Percentiles rank a stretch among this genome's conserved stretches.
phyloP scores from a whole-genome alignment of 2,113 vertebrate species.

The Crotophaga sulcirostris region DNA sequence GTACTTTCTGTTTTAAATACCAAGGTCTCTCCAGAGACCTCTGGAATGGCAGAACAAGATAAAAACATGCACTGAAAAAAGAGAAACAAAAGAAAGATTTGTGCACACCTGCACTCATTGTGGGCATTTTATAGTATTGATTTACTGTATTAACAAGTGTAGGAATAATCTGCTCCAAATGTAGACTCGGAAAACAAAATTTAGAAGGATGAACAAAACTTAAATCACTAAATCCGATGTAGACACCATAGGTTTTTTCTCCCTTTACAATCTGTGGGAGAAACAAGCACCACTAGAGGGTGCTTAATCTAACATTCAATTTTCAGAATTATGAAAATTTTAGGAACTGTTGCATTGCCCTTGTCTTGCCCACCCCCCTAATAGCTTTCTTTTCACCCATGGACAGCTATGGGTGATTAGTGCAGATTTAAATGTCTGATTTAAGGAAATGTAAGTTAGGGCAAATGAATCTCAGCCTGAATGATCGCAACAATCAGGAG shows the following conservation, averaged over 20 bases:
- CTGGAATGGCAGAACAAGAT: background rate
- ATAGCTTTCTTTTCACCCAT: background rate
- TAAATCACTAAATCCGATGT: background rate
- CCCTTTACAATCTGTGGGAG: background rate
- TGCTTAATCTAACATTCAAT: background rate
- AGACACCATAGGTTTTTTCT: background rate
- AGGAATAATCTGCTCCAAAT: background rate
- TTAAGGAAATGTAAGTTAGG: background rate
- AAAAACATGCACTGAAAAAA: background rate
- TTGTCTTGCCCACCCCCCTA: fast-evolving
- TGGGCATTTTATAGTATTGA: background rate
- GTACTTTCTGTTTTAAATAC: slow-evolving; percentile 27
- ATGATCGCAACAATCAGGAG: background rate
- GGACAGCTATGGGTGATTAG: background rate
- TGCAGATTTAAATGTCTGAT: background rate
- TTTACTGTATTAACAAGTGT: background rate
- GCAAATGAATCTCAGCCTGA: background rate
- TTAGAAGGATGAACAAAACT: background rate
- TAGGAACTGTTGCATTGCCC: background rate
- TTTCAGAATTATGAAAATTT: background rate
- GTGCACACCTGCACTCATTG: background rate
- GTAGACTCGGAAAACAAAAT: background rate
- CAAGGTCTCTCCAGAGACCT: background rate
- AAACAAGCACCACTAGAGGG: background rate
- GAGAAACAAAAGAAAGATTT: background rate